phyloP scores from a whole-genome alignment of 2,888 invertebrate species.

The Leistus spinibarbis region DNA sequence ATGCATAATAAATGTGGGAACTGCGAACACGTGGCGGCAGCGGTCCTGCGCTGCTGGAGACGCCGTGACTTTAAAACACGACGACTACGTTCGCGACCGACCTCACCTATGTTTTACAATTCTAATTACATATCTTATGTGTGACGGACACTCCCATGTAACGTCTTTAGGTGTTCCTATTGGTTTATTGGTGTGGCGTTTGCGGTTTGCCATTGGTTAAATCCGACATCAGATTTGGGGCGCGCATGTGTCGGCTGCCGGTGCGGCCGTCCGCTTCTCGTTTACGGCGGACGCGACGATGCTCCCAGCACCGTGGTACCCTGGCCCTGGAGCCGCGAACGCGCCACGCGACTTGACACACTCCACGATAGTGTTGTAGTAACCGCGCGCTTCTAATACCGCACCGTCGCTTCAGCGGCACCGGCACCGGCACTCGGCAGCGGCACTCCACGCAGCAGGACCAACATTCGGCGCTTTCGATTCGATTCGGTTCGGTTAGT shows the following conservation, averaged over 20 bases:
- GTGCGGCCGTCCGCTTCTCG: neutral
- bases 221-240: constrained; percentile 47
- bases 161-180: constrained; percentile 57
- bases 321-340: neutral
- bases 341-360: neutral
- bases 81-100: neutral
- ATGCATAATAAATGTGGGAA: neutral
- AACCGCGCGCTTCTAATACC: neutral
- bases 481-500: neutral
- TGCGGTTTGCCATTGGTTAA: constrained; percentile 55
- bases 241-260: constrained; percentile 50
- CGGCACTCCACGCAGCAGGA: neutral
- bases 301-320: neutral
- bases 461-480: constrained; percentile 11
- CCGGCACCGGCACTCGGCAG: neutral
- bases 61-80: neutral
- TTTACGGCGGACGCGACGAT: constrained; percentile 2
- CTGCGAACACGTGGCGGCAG: neutral
- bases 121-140: constrained; percentile 58
- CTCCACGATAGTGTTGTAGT: neutral
- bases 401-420: neutral
- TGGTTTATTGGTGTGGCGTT: constrained; percentile 55
- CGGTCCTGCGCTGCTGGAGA: neutral
- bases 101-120: constrained; percentile 52
- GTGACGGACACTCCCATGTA: constrained; percentile 56